Conservation (phyloP, 2,113 vertebrate genomes). For the Jaculus jaculus region DNA sequence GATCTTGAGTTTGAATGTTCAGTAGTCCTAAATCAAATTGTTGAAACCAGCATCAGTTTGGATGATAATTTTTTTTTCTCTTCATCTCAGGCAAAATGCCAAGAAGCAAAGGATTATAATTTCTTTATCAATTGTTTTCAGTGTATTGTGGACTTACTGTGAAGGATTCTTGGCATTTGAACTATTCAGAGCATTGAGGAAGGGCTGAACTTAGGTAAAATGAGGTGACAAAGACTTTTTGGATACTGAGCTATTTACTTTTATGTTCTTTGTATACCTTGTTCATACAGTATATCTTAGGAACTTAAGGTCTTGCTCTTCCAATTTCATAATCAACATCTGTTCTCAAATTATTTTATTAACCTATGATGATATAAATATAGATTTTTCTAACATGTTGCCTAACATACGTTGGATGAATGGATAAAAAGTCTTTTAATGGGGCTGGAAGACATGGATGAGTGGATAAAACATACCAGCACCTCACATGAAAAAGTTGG, state of each 20-base stretch:
- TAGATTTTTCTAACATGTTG: background rate
- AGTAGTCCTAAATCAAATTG: background rate
- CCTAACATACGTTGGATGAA: background rate
- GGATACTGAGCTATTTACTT: background rate
- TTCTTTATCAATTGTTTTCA: background rate
- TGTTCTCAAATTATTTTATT: background rate
- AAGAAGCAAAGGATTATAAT: background rate
- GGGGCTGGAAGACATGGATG: no score
- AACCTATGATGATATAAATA: background rate
- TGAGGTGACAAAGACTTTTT: background rate
- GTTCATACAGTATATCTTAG: background rate
- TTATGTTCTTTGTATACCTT: background rate
- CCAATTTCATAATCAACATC: background rate
- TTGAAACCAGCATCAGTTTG: background rate
- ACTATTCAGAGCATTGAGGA: background rate
- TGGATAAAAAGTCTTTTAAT: background rate
- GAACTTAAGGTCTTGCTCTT: background rate
- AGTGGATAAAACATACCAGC: no score
- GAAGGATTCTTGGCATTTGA: background rate
- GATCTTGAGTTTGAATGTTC: background rate
- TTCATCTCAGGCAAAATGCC: background rate
- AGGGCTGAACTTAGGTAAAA: background rate
- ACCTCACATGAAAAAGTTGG: no score
- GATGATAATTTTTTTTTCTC: background rate
- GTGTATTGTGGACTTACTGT: background rate